Evolutionary conservation across 2,113 vertebrate species (phyloP), one percentile per base, ranked within the genome.

Genomic region (Hippolais icterina): DNA sequence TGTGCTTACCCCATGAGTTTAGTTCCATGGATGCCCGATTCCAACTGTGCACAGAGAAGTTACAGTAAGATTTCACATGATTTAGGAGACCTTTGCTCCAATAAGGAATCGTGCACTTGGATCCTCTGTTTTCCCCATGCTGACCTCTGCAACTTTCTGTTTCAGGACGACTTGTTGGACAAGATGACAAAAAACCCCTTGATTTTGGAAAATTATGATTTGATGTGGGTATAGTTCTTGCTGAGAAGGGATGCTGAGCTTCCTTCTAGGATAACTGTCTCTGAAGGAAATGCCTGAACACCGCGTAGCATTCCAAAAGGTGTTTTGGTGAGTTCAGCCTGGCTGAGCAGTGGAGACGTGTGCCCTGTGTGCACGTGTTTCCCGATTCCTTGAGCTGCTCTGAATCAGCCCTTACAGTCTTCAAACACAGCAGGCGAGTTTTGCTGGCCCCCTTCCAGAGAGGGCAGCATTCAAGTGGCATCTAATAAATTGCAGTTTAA

Each of bases 391-490:
- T 57, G 53, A 72, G 63, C 77, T 65, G 60, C 60, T 74, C 80
- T 63, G 70, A 72, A 53, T 85, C 72, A 71, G 57, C 61, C 63
- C 39, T 61, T 47, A 11, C 15, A 77, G 44, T 37, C 87, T 75
- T 86, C 79, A 69, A 14, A 37, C 47, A 11, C 11, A 0, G 54
- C 65, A 65, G 78, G 50, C 0, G 4, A 78, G 28, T 71, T 83
- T 74, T 59, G 35, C 75, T 96, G 94, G 85, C 90, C 93, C 16
- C 13, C 25, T 54, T 81, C 92, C 92, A 93, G 71, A 54, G 74
- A 71, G 64, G 56, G 88, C 75, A 92, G 68, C 39, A 35, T 86
- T 86, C 52, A n/a, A 87, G 57, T 87, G 41, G 28, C 41, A 19
- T 59, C 66, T 93, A 68, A 90, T 92, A 77, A 92, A 89, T 42